Conservation (phyloP, 92 coral and sea anemone genomes). For the Metridium senile region DNA sequence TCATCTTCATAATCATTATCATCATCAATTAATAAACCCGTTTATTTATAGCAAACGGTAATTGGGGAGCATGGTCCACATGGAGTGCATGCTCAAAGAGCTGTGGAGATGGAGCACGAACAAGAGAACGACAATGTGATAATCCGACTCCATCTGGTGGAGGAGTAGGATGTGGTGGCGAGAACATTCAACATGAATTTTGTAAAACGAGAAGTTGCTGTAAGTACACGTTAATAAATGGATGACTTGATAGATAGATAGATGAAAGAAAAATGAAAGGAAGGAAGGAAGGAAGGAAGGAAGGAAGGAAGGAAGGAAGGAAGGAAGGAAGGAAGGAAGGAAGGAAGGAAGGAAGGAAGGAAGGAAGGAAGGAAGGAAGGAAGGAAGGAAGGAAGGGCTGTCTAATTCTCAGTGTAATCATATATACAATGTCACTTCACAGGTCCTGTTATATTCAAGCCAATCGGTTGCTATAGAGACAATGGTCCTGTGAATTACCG, state of each 20-base stretch:
- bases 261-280: too few relatives aligned
- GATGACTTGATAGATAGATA: neutral
- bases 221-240: constrained; percentile 40
- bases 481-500: constrained; percentile 54
- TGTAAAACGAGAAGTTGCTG: constrained; percentile 78
- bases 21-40: neutral
- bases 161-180: constrained; percentile 65
- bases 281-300: too few relatives aligned
- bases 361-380: too few relatives aligned
- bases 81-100: constrained; percentile 76
- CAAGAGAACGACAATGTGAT: constrained; percentile 71
- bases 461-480: constrained; percentile 92
- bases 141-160: constrained; percentile 70
- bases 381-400: too few relatives aligned
- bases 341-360: too few relatives aligned
- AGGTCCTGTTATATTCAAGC: constrained; percentile 83
- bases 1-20: too few relatives aligned
- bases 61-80: constrained; percentile 84
- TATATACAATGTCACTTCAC: too few relatives aligned
- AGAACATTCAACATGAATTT: constrained; percentile 42
- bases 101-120: constrained; percentile 73
- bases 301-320: too few relatives aligned
- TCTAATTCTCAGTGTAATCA: too few relatives aligned
- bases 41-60: constrained; percentile 55
- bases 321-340: too few relatives aligned